Percentiles rank a stretch among this genome's conserved stretches.
Conservation (phyloP, 2,797 vertebrate genomes). For the Siniperca obscura region DNA sequence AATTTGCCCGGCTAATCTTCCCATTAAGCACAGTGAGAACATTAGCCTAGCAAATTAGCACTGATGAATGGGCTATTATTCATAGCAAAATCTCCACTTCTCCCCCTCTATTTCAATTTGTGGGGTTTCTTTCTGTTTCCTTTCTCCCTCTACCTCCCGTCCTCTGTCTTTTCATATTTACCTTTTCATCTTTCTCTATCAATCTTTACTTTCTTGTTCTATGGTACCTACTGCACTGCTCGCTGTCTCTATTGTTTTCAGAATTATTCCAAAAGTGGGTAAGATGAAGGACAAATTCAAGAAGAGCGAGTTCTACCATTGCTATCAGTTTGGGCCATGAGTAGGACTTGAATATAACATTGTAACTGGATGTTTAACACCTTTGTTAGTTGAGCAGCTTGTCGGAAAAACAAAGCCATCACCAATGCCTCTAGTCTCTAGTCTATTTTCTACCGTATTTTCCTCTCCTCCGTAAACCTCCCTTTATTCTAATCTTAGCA, state of each 20-base stretch:
- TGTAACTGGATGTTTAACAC: constrained; percentile 40
- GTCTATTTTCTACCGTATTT: constrained; percentile 64
- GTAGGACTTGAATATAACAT: constrained; percentile 22
- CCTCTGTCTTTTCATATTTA: constrained; percentile 7
- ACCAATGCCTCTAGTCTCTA: constrained; percentile 42
- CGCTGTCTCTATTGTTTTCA: constrained; percentile 17
- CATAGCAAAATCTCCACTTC: constrained; percentile 65
- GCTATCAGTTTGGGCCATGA: constrained; percentile 11
- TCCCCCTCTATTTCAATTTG: constrained; percentile 15
- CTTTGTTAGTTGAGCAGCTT: constrained; percentile 49
- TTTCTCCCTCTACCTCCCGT: constrained; percentile 1
- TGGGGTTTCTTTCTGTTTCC: neutral
- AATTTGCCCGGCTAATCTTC: constrained; percentile 79
- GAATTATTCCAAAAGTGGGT: constrained; percentile 6
- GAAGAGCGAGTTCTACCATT: neutral
- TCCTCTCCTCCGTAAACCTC: constrained; percentile 53
- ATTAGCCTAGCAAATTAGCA: constrained; percentile 81
- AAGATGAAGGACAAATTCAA: neutral
- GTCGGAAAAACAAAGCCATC: constrained; percentile 57
- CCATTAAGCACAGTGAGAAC: constrained; percentile 75
- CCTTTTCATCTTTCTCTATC: constrained; percentile 16
- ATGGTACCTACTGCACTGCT: neutral
- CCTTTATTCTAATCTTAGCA: constrained; percentile 68
- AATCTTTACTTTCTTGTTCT: neutral
- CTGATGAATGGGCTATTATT: constrained; percentile 80